Evolutionary conservation across 2,888 invertebrate species (phyloP), one percentile per base, ranked within the genome.

Genomic region (Anarsia innoxiella): DNA sequence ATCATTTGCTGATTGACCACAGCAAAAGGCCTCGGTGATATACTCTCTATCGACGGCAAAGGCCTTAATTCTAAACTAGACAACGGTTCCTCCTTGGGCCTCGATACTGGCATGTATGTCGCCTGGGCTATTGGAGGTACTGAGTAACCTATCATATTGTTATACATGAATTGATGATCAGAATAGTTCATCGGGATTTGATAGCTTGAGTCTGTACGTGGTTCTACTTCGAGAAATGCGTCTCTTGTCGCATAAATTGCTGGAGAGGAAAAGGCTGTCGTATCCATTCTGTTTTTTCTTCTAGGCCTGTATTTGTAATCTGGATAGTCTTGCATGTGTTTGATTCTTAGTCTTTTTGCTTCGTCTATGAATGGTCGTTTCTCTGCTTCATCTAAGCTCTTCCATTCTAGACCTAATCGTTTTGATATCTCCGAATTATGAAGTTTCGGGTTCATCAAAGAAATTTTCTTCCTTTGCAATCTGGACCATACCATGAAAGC

Each of bases 401-500:
- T 95, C 95, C 95, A 95, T 64, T 94, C 94, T 1, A 91, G 88
- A 0, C 95, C 95, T 3, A 95, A 76, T 9, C 93, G 79, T 61
- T 95, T 95, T 11, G 93, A 93, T 56, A 95, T 95, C 66, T 92
- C 91, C 0, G 91, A 90, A 54, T 92, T 92, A 67, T 91, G 91
- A 52, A 92, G 80, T 55, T 91, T 92, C 38, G 95, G 95, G 63
- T 95, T 93, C 65, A 94, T 89, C 66, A 90, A 87, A 0, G 94
- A 93, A 70, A 95, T 94, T 62, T 93, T 93, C 60, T 93, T 90
- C 30, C 95, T 74, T 59, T 97, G 97, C 28, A 95, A 83, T 38
- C 97, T 83, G 6, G 96, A 96, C 97, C 97, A 97, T 9, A 97
- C 97, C 97, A 98, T 97, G 82, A 97, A 97, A 1, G 97, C 97